Base-by-base conservation (phyloP, 2,888 invertebrate species). In the Lysandra coridon region DNA sequence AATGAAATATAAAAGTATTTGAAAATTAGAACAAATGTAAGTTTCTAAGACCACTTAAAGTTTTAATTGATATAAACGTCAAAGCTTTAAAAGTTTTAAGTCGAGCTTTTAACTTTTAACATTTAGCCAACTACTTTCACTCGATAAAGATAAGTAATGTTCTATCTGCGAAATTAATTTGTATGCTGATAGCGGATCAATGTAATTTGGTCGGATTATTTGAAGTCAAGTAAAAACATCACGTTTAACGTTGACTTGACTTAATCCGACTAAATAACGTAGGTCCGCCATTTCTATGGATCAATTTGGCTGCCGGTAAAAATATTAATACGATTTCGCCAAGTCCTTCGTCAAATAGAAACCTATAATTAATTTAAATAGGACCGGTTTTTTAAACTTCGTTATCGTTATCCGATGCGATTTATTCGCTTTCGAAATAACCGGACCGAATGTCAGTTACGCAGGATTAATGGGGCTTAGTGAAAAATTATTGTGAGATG, bases 391-490 rank as follows among this genome's bases (percentile, higher is more conserved):
- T 53, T 86, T 86, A 83, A 86, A 84, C 83, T 86, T 87, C 84
- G 69, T 69, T 85, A 84, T 88, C 85, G 86, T 85, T 88, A 88
- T 86, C 86, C 82, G 85, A 85, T 85, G 83, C 83, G 82, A 75
- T 23, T 84, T 87, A 82, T 84, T 86, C 81, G 87, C 90, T 92
- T 92, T 91, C 91, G 86, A 90, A 91, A 90, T 84, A 85, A 89
- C 89, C 88, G 88, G 90, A 86, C 87, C 89, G 76, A 17, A 49
- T 57, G 76, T 49, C 76, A 57, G 76, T 57, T 76, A 76, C 17
- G 76, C 40, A 57, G 49, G 76, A 76, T 76, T 76, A 57, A 30
- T 84, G 83, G 83, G 82, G 85, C 81, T 74, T 74, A 74, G 44
- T 74, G 4, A 69, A 69, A 69, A 69, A 69, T 37, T 37, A 69